A percentile compares a stretch with the other conserved stretches of the same genome.
phyloP scores from a whole-genome alignment of 1,140 invertebrate species.

The Nixonia krombeini region DNA sequence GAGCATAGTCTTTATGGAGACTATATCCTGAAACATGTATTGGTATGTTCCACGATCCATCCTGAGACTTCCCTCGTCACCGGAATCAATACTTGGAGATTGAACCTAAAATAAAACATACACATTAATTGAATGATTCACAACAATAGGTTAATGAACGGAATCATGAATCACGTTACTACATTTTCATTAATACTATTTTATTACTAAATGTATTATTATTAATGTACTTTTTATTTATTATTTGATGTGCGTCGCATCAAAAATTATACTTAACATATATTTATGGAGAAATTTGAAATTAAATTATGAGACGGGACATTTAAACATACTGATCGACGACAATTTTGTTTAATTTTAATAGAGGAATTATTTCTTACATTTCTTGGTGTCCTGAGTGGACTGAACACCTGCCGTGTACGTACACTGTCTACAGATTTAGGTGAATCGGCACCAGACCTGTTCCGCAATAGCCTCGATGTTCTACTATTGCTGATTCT shows the following conservation, averaged over 20 bases:
- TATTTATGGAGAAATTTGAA: too few relatives aligned
- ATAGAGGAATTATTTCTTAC: constrained; percentile 51
- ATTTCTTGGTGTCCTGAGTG: constrained; percentile 66
- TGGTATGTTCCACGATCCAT: constrained; percentile 78
- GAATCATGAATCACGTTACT: too few relatives aligned
- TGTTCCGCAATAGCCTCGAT: constrained; percentile 60
- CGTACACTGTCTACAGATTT: constrained; percentile 48
- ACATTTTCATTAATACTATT: too few relatives aligned
- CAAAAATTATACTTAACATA: constrained; percentile 4
- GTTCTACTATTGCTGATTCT: constrained; percentile 63
- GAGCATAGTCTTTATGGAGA: constrained; percentile 84
- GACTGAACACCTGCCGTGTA: constrained; percentile 64
- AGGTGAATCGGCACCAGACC: constrained; percentile 66
- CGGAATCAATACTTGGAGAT: constrained; percentile 69
- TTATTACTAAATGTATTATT: constrained; percentile 6
- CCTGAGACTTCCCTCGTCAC: constrained; percentile 72
- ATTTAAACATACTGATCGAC: too few relatives aligned
- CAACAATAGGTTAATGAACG: background rate
- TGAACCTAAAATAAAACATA: constrained; percentile 62
- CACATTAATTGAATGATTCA: background rate
- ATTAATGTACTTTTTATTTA: background rate
- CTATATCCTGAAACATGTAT: constrained; percentile 82
- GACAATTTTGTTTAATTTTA: background rate
- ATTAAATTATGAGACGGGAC: background rate
- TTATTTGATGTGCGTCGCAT: too few relatives aligned